phyloP scores from a whole-genome alignment of 2,113 vertebrate genomes.

The Nyctibius bracteatus region DNA sequence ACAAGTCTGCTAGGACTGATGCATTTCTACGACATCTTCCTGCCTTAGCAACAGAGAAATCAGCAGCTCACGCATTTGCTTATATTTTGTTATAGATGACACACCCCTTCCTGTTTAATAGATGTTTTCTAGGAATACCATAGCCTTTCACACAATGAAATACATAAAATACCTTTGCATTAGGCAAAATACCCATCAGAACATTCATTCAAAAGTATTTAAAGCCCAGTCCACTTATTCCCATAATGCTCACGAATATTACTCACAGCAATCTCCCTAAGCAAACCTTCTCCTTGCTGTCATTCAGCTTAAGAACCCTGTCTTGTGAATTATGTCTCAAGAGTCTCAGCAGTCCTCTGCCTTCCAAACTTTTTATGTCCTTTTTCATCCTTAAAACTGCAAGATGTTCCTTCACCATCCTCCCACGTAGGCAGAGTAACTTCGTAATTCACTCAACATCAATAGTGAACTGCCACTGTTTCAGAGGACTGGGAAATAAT shows the following conservation, averaged over 20 bases:
- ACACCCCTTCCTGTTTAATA: accelerated
- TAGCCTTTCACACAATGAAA: not conserved
- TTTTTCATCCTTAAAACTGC: not conserved
- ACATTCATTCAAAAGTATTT: not conserved
- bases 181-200: not conserved
- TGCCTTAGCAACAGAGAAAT: not conserved
- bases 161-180: not conserved
- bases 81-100: not conserved
- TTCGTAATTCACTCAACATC: not conserved
- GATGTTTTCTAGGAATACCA: not conserved
- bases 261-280: not conserved
- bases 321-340: not conserved
- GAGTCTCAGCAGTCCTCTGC: not conserved
- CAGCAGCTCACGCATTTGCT: not conserved
- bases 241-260: not conserved
- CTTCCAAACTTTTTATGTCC: not conserved
- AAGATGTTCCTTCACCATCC: not conserved
- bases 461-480: not conserved
- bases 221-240: not conserved
- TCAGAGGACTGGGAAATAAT: not conserved
- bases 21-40: not conserved
- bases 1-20: not conserved
- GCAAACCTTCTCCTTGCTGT: not conserved
- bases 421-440: not conserved
- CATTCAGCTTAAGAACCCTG: not conserved